Conservation (phyloP, 2,113 vertebrate genomes). For the Anarrhichthys ocellatus region DNA sequence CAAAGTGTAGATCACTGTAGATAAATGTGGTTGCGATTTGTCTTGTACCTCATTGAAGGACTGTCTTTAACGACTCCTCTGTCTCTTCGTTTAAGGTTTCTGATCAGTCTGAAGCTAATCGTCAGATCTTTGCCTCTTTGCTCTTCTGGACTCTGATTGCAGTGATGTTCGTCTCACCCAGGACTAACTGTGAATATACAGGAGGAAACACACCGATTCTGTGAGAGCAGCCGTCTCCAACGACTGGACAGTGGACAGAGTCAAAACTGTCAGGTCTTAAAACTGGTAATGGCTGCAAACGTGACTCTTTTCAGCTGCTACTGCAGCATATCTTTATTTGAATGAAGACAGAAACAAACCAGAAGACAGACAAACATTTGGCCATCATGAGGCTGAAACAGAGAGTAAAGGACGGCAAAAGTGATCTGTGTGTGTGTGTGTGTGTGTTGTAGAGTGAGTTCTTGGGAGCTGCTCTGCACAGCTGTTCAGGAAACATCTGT, state of each 20-base stretch:
- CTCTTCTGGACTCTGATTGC: slow-evolving; percentile 17
- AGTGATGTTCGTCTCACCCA: slow-evolving; percentile 1
- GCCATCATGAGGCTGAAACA: neutral
- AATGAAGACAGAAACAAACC: neutral
- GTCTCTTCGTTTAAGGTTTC: slow-evolving; percentile 48
- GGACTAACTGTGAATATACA: neutral
- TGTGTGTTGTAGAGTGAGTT: slow-evolving; percentile 32
- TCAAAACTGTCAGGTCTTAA: neutral
- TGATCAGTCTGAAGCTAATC: slow-evolving; percentile 10
- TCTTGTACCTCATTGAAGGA: neutral
- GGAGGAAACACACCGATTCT: slow-evolving; percentile 6
- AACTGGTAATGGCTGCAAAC: neutral
- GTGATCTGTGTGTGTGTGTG: slow-evolving; percentile 34
- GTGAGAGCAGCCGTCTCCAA: neutral
- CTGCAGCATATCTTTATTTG: neutral
- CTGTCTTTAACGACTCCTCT: neutral
- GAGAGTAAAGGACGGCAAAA: neutral
- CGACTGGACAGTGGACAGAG: neutral
- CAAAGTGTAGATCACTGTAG: neutral
- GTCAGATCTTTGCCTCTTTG: neutral
- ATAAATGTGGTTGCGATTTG: neutral
- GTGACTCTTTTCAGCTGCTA: neutral
- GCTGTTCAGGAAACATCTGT: slow-evolving; percentile 68
- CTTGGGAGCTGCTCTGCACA: slow-evolving; percentile 39
- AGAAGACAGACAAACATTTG: slow-evolving; percentile 12